phyloP scores from a whole-genome alignment of 2,113 vertebrate genomes.

The Emydura subglobosa region DNA sequence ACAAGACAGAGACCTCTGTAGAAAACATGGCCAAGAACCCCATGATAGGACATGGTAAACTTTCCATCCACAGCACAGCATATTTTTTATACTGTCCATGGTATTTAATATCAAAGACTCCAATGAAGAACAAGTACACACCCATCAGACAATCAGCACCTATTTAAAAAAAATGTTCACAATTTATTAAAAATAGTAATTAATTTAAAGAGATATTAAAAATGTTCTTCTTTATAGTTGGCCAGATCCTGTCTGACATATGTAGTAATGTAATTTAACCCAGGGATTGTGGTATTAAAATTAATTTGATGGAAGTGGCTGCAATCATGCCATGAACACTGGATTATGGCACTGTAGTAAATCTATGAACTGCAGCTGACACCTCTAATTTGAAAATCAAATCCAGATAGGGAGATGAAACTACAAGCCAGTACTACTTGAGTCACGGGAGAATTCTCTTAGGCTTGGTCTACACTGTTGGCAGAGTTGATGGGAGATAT shows the following conservation, averaged over 20 bases:
- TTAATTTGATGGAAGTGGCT: not conserved
- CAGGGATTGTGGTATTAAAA: not conserved
- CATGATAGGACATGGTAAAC: slow-evolving; percentile 81
- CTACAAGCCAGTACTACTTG: not conserved
- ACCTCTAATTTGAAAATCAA: not conserved
- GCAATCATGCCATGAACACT: accelerated
- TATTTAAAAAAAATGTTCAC: slow-evolving; percentile 37
- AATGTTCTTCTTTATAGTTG: not conserved
- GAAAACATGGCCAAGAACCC: slow-evolving; percentile 88
- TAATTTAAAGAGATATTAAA: not conserved
- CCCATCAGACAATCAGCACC: slow-evolving; percentile 91
- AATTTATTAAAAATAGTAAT: not conserved
- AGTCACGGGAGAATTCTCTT: not conserved
- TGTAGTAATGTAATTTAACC: not conserved
- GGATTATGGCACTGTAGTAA: not conserved
- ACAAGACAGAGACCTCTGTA: slow-evolving; percentile 86
- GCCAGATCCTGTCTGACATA: not conserved
- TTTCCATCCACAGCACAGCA: slow-evolving; percentile 87
- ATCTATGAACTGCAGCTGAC: not conserved
- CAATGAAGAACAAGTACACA: slow-evolving; percentile 87
- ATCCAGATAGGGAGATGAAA: not conserved
- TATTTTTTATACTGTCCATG: slow-evolving; percentile 86
- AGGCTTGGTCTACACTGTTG: not conserved
- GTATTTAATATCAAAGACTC: slow-evolving; percentile 86
- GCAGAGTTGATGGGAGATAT: no score